Evolutionary conservation across 2,797 vertebrate genomes (phyloP).

Genomic region (Tachyglossus aculeatus): DNA sequence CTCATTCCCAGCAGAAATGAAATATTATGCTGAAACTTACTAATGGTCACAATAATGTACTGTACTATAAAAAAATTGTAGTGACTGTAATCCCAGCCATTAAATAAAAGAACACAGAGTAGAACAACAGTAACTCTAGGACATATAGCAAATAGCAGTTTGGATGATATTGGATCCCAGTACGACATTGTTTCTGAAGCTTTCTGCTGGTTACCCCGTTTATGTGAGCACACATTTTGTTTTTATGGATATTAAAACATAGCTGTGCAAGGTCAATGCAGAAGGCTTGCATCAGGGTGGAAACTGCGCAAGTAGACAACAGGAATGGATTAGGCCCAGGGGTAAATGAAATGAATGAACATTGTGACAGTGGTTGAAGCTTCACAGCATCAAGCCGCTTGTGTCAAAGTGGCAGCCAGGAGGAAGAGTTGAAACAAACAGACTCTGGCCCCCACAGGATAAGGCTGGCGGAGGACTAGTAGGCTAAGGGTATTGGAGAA

Average conservation of each 20-base stretch:
- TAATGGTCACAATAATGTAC: conserved; percentile 44
- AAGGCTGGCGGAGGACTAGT: no score
- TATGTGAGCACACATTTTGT: conserved; percentile 29
- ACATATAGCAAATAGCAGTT: background rate
- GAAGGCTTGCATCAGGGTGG: conserved; percentile 37
- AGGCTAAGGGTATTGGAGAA: no score
- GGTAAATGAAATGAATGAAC: conserved; percentile 7
- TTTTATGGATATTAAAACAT: conserved; percentile 60
- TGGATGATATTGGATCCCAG: conserved; percentile 14
- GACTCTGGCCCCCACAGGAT: no score
- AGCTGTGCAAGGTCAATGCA: conserved; percentile 54
- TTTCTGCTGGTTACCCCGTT: conserved; percentile 40
- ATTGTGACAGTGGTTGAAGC: background rate
- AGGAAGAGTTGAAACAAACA: no score
- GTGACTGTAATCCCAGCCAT: conserved; percentile 24
- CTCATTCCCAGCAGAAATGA: conserved; percentile 36
- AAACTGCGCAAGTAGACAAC: conserved; percentile 29
- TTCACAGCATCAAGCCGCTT: background rate
- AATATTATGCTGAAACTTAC: conserved; percentile 31
- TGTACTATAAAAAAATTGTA: conserved; percentile 37
- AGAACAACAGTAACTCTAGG: background rate
- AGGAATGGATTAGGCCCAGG: conserved; percentile 28
- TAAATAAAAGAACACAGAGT: conserved; percentile 21
- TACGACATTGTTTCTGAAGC: conserved; percentile 29
- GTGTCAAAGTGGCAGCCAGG: background rate